Evolutionary conservation across 2,113 vertebrate species (phyloP).

Genomic region (Tenrec ecaudatus): DNA sequence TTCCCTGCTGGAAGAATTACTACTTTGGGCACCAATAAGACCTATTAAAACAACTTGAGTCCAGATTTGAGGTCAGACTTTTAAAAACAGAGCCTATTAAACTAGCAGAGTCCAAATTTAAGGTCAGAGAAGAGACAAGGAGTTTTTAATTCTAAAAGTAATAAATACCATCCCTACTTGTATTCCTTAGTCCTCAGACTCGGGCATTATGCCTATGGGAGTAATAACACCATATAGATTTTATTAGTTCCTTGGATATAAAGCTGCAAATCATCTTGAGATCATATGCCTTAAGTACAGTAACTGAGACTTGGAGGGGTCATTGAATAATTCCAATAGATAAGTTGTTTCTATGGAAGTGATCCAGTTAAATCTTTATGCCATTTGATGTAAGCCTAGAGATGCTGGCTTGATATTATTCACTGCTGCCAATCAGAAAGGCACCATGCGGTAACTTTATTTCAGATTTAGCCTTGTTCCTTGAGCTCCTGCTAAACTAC

Average conservation of each 20-base stretch:
- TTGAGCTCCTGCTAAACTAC: not conserved
- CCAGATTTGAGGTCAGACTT: not conserved
- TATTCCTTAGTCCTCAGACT: not conserved
- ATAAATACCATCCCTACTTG: slow-evolving; percentile 1
- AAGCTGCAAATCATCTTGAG: not conserved
- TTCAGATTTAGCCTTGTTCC: not conserved
- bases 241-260: no score
- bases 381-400: not conserved
- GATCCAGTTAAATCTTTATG: not conserved
- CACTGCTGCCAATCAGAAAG: not conserved
- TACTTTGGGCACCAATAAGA: not conserved
- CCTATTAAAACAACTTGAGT: not conserved
- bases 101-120: not conserved
- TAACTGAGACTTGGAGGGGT: not conserved
- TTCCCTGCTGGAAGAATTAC: not conserved
- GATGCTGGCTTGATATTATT: not conserved
- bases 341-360: not conserved
- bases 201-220: not conserved
- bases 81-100: slow-evolving; percentile 26
- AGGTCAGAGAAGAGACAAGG: slow-evolving; percentile 1
- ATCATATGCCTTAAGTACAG: not conserved
- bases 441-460: not conserved
- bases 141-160: not conserved
- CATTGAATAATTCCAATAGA: not conserved
- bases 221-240: not conserved